Conservation (phyloP, 1,140 invertebrate genomes). For the Drosophila ohnishii region DNA sequence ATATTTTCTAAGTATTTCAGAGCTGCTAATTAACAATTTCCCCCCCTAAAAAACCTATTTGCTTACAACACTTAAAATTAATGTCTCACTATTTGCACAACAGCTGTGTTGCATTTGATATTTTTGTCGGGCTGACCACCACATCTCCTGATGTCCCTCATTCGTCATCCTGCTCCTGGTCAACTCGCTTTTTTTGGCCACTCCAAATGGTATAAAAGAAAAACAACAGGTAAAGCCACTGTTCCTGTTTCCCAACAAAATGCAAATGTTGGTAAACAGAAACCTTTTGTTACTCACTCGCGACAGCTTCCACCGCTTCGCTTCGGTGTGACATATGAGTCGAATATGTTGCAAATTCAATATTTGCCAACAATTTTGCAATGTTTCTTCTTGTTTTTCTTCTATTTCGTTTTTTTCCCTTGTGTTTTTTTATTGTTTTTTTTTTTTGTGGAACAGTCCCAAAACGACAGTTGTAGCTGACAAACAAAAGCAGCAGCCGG, state of each 20-base stretch:
- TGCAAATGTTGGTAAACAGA: slow-evolving; percentile 76
- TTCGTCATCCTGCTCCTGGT: slow-evolving; percentile 32
- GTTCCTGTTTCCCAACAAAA: slow-evolving; percentile 8
- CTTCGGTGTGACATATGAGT: slow-evolving; percentile 71
- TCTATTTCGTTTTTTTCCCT: slow-evolving; percentile 20
- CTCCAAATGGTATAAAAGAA: slow-evolving; percentile 12
- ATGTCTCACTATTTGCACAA: slow-evolving; percentile 75
- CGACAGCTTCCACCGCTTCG: slow-evolving; percentile 50
- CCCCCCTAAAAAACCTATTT: not conserved
- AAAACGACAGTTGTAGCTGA: slow-evolving; percentile 62
- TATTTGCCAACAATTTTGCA: slow-evolving; percentile 83
- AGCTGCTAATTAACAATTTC: slow-evolving; percentile 8
- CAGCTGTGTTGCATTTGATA: slow-evolving; percentile 68
- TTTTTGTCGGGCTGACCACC: slow-evolving; percentile 9
- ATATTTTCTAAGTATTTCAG: not conserved
- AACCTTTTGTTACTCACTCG: slow-evolving; percentile 75
- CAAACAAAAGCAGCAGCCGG: slow-evolving; percentile 54
- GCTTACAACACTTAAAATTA: slow-evolving; percentile 72
- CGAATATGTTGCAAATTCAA: slow-evolving; percentile 83
- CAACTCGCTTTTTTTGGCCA: slow-evolving; percentile 42
- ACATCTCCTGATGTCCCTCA: slow-evolving; percentile 1
- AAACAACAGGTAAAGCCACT: slow-evolving; percentile 29
- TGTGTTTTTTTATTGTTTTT: slow-evolving; percentile 18
- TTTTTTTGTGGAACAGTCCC: slow-evolving; percentile 39
- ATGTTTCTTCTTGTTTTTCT: slow-evolving; percentile 58